Conservation (phyloP, 2,113 vertebrate species). For the Chamaea fasciata region DNA sequence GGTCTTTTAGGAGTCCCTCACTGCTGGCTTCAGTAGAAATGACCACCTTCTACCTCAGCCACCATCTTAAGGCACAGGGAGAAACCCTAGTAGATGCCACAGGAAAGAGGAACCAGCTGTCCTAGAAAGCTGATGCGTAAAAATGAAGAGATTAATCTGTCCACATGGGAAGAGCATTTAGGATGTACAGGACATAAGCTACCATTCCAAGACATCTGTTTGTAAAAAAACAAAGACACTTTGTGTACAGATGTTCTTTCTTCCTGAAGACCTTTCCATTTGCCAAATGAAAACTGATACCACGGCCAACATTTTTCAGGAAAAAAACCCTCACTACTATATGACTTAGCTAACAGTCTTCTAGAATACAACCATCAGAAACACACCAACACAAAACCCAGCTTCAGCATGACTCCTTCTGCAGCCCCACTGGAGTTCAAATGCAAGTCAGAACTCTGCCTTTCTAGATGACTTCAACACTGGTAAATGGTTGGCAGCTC, state of each 20-base stretch:
- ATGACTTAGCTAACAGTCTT: neutral
- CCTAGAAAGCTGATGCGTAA: neutral
- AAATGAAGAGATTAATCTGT: neutral
- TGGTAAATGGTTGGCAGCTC: neutral
- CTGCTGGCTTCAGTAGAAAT: neutral
- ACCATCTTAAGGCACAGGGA: neutral
- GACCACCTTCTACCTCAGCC: neutral
- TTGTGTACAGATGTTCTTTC: slow-evolving; percentile 72
- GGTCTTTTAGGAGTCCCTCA: fast-evolving
- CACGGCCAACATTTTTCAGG: neutral
- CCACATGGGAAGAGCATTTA: neutral
- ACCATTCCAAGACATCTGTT: slow-evolving; percentile 76
- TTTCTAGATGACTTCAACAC: neutral
- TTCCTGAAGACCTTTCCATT: slow-evolving; percentile 50
- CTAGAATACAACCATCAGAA: neutral
- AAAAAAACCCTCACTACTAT: neutral
- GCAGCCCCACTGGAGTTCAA: neutral
- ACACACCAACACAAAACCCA: neutral
- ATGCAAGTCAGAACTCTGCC: neutral
- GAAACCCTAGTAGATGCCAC: fast-evolving
- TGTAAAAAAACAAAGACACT: slow-evolving; percentile 71
- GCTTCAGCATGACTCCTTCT: neutral
- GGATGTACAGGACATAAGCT: slow-evolving; percentile 35
- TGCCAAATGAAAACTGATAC: slow-evolving; percentile 51
- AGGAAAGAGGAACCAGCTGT: neutral